Evolutionary conservation across 2,888 invertebrate genomes (phyloP).

Genomic region (Crematogaster levior): DNA sequence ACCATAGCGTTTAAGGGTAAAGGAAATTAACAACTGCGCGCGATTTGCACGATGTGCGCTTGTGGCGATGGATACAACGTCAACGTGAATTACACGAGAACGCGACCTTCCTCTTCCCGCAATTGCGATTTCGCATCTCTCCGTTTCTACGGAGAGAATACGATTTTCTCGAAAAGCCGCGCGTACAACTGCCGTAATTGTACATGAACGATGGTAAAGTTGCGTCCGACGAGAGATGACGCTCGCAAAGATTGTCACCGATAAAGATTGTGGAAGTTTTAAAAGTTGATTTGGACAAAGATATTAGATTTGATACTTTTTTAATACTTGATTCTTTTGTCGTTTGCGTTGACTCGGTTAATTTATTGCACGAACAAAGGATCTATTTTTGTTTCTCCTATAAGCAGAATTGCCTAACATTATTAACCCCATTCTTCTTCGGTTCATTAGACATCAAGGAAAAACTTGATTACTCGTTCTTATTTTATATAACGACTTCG

Average conservation of each 20-base stretch:
- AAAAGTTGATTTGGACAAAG: not conserved
- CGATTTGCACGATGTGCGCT: slow-evolving; percentile 42
- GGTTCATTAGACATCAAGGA: slow-evolving; percentile 22
- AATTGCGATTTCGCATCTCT: slow-evolving; percentile 10
- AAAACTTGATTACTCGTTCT: not conserved
- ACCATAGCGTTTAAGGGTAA: slow-evolving; percentile 29
- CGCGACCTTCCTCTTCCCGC: slow-evolving; percentile 52
- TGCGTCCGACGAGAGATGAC: not conserved
- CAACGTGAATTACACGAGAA: slow-evolving; percentile 60
- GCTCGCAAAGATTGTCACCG: not conserved
- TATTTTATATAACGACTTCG: not conserved
- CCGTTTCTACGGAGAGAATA: slow-evolving; percentile 70
- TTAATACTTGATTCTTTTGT: not conserved
- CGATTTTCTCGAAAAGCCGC: slow-evolving; percentile 75
- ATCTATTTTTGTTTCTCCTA: not conserved
- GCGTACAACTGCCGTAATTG: slow-evolving; percentile 54
- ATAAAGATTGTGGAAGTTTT: not conserved
- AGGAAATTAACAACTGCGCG: slow-evolving; percentile 42
- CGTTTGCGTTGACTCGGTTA: not conserved
- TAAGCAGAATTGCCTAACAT: slow-evolving; percentile 8
- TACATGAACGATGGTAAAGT: not conserved
- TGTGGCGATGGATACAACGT: slow-evolving; percentile 41
- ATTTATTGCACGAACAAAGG: not conserved
- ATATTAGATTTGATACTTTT: not conserved
- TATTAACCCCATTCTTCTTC: not conserved